Percentiles rank a stretch among this genome's conserved stretches.
These are phyloP conservation scores for Drosophila paulistorum DNA, from an alignment of 1,140 invertebrate species.

Conservation along the genomic window DNA sequence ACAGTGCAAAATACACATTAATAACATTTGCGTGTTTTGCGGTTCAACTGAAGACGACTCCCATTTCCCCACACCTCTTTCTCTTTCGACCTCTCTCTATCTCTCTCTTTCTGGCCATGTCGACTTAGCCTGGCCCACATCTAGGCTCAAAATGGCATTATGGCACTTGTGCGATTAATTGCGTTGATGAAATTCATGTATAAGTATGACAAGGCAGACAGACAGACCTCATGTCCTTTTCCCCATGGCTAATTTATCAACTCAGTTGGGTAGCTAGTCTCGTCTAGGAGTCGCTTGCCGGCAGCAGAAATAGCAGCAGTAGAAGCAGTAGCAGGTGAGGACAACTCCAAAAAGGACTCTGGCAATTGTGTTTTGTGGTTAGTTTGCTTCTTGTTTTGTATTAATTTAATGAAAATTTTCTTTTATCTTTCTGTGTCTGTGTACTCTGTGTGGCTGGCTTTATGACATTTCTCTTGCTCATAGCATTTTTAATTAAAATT, in stretches of 20 bases:
- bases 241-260: constrained; percentile 1
- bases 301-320: neutral
- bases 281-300: neutral
- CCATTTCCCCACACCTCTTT: constrained; percentile 16
- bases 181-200: constrained; percentile 73
- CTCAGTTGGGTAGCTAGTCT: neutral
- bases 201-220: constrained; percentile 26
- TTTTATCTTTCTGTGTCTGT: constrained; percentile 31
- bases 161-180: constrained; percentile 68
- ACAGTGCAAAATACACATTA: constrained; percentile 61
- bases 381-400: constrained; percentile 45
- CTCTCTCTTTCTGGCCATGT: constrained; percentile 1
- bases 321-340: neutral
- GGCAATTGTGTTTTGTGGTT: constrained; percentile 47
- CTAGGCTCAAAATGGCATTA: constrained; percentile 45
- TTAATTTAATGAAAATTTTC: constrained; percentile 74
- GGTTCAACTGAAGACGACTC: constrained; percentile 36
- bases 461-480: constrained; percentile 15
- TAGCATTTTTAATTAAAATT: constrained; percentile 13
- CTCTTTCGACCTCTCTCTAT: constrained; percentile 5
- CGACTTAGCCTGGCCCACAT: constrained; percentile 19
- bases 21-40: constrained; percentile 65
- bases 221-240: constrained; percentile 15
- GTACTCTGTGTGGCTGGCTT: constrained; percentile 3
- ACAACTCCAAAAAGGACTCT: neutral